phyloP scores from a whole-genome alignment of 2,888 invertebrate genomes.

The Clivina fossor region DNA sequence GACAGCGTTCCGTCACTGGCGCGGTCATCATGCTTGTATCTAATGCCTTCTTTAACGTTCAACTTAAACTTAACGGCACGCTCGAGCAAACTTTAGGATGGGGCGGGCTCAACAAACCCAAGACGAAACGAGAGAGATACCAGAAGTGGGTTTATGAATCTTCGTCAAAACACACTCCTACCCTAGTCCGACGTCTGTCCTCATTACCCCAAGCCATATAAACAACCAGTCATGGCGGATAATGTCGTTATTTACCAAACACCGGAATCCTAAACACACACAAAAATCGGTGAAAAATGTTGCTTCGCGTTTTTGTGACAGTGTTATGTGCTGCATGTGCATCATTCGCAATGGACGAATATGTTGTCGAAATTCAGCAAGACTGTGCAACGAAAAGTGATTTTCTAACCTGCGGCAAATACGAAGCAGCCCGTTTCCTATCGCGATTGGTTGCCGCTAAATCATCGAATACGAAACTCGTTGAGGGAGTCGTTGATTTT shows the following conservation, averaged over 20 bases:
- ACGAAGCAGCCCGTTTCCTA: constrained; percentile 15
- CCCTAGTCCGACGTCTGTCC: constrained; percentile 21
- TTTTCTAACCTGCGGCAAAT: constrained; percentile 26
- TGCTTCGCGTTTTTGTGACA: neutral
- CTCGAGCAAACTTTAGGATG: constrained; percentile 2
- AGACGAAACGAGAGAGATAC: constrained; percentile 21
- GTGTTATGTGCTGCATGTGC: constrained; percentile 30
- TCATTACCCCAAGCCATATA: constrained; percentile 21
- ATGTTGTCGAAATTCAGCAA: constrained; percentile 20
- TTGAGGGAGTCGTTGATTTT: constrained; percentile 26
- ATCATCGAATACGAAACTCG: constrained; percentile 2
- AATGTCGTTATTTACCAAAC: constrained; percentile 15
- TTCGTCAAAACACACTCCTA: constrained; percentile 30
- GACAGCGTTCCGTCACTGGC: too few species aligned
- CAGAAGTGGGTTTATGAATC: constrained; percentile 15
- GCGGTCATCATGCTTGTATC: too few species aligned
- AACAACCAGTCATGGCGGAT: neutral
- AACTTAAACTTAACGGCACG: too few species aligned
- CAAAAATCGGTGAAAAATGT: too few species aligned
- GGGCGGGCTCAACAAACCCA: constrained; percentile 9
- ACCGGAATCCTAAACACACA: too few species aligned
- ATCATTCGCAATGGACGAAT: constrained; percentile 25
- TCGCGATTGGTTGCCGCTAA: neutral
- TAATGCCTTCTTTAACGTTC: too few species aligned
- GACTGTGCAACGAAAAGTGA: constrained; percentile 24